These are phyloP conservation scores for Lasiurus borealis DNA, from an alignment of 2,113 vertebrate genomes.

Conservation along the genomic window DNA sequence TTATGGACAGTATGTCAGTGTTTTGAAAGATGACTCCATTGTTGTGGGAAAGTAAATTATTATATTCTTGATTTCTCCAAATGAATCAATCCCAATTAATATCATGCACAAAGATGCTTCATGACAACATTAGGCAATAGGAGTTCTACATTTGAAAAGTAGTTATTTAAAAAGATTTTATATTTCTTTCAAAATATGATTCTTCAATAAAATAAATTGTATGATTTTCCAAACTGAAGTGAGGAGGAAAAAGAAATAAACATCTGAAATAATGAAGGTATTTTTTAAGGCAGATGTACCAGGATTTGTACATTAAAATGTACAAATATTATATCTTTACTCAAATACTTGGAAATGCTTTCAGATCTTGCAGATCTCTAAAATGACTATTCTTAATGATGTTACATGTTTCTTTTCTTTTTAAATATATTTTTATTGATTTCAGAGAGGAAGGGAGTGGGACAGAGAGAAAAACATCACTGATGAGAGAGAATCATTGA, in stretches of 20 bases:
- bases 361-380: neutral
- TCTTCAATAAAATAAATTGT: slow-evolving; percentile 41
- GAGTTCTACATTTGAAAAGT: neutral
- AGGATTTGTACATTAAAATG: slow-evolving; percentile 21
- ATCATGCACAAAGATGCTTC: neutral
- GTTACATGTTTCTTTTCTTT: neutral
- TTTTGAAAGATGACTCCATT: neutral
- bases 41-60: neutral
- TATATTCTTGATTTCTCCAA: neutral
- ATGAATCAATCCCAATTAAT: neutral
- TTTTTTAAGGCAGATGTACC: neutral
- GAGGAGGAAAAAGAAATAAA: slow-evolving; percentile 37
- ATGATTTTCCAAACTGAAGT: neutral
- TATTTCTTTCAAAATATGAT: slow-evolving; percentile 19
- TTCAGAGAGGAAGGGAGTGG: no score
- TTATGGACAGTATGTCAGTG: neutral
- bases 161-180: slow-evolving; percentile 20
- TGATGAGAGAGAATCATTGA: no score
- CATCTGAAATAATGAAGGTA: neutral
- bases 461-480: no score
- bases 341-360: slow-evolving; percentile 46
- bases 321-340: slow-evolving; percentile 27
- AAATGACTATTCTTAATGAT: neutral
- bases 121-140: neutral
- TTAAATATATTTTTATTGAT: no score